Base-by-base conservation (phyloP, 2,797 vertebrate species). In the Cossypha polioptera region DNA sequence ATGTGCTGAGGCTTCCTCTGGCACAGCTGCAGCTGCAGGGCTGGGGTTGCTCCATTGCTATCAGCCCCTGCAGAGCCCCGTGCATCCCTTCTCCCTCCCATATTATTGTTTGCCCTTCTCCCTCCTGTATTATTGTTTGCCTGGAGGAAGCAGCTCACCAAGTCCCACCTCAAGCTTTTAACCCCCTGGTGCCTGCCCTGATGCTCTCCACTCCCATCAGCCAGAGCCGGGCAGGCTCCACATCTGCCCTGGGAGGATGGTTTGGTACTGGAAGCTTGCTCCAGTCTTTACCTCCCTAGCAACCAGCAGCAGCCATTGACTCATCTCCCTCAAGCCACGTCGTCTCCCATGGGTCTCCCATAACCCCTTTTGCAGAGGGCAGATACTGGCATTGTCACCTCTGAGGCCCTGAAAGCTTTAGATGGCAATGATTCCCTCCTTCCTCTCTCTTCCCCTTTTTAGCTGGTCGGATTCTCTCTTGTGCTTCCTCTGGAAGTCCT, bases 101-200 rank as follows among this genome's bases (percentile, higher is more conserved):
- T 63, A 11, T 95, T 92, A 86, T 94, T 95, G 92, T 95, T 92
- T 76, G 72, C 35, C 51, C 28, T 51, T 51, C 50, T 29, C 50
- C 50, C 28, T 51, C 50, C 17, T 7, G 4, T 61, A 12, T 95
- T 92, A 86, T 94, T 95, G 92, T 95, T 91, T 76, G 68, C 35
- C 0, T 1, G 75, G 73, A 96, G 95, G 95, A 97, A 96, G 88
- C 86, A 66, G 69, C 86, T 95, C 55, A 63, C 50, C 62, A 62
- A 72, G 82, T 87, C 66, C 88, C 66, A 53, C 80, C 62, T 89
- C 55, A 7, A 5, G 42, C 15, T 87, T 51, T 96, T 97, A 97
- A 96, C 95, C 50, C 76, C 0, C 67, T 86, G 43, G n/a, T 91
- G 91, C 58, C 92, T 51, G 15, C 18, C 15, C 53, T 43, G 59